These are phyloP conservation scores for Bubo blakistoni DNA, from an alignment of 2,113 vertebrate genomes.

Conservation along the genomic window DNA sequence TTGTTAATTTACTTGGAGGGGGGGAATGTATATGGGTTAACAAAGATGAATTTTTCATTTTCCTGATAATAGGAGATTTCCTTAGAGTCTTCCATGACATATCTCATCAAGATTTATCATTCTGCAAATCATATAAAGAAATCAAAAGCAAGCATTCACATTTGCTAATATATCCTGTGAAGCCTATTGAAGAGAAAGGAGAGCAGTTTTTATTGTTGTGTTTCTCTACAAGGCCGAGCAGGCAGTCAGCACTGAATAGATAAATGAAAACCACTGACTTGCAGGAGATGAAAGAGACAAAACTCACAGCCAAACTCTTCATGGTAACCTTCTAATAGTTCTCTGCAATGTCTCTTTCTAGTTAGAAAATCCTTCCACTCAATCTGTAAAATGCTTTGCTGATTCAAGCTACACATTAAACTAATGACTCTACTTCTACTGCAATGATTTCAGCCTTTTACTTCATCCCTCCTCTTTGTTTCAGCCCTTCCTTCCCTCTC, in stretches of 20 bases:
- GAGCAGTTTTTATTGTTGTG: neutral
- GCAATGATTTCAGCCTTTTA: neutral
- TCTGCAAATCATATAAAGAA: neutral
- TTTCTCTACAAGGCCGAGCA: neutral
- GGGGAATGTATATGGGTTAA: neutral
- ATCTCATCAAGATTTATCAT: slow-evolving; percentile 20
- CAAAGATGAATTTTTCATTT: slow-evolving; percentile 45
- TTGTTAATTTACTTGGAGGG: slow-evolving; percentile 24
- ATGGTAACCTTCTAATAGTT: neutral
- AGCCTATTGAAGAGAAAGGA: neutral
- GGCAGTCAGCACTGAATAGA: neutral
- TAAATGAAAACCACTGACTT: neutral
- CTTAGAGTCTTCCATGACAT: slow-evolving; percentile 34
- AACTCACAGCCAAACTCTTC: neutral
- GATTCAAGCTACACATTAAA: neutral
- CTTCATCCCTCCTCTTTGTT: neutral
- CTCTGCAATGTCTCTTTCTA: neutral
- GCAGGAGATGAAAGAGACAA: neutral
- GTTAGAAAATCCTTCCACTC: neutral
- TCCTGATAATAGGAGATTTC: slow-evolving; percentile 40
- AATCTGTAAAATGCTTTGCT: neutral
- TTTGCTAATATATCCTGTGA: neutral
- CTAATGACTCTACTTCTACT: neutral
- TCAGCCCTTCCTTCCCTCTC: neutral
- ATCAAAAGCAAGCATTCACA: neutral